Evolutionary conservation across 2,888 invertebrate genomes (phyloP), one percentile per base, ranked within the genome.

Genomic region (Strigamia crassipes): DNA sequence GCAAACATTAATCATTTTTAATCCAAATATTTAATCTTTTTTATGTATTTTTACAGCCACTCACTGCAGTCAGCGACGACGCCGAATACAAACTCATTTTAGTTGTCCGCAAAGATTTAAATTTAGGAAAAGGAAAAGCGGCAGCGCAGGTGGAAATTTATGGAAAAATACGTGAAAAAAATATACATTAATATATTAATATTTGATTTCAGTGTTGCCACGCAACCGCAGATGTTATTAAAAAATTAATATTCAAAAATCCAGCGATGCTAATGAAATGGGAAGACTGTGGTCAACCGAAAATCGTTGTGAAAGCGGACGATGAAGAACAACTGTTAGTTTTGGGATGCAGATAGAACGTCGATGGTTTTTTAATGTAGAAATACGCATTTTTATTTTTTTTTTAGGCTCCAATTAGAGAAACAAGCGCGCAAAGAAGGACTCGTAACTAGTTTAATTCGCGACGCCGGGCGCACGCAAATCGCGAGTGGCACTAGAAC

Each of bases 71-170:
- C 6, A 73, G 15, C 13, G 78, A 80, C 3, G 61, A 81, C 13
- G 83, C 81, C 12, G 88, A 88, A 83, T 85, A 85, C 84, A 95
- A 97, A 89, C 90, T 97, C 89, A 93, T 96, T 8, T 88, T 97
- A 84, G 94, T 96, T 2, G 94, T 97, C 6, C 90, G 97, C 85
- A 94, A 92, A 86, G 97, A 97, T 86, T 89, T 97, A 4, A 95
- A 94, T 88, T 97, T 97, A 97, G 93, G 95, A 15, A 96, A 96
- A 89, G 96, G 97, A 0, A 97, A 97, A 90, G 93, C 95, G 61
- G 97, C 95, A 4, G 94, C 97, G 0, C 97, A 97, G 87, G 89
- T 89, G 84, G 83, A 38, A 6, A 6, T 13, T 51, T 10, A 1
- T 0, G 2, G 18, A 13, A 51, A 51, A 51, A 51, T 18, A 0